Base-by-base conservation (phyloP, 30 jellyfish, hydroid and myxozoan genomes). In the Chrysaora quinquecirrha region DNA sequence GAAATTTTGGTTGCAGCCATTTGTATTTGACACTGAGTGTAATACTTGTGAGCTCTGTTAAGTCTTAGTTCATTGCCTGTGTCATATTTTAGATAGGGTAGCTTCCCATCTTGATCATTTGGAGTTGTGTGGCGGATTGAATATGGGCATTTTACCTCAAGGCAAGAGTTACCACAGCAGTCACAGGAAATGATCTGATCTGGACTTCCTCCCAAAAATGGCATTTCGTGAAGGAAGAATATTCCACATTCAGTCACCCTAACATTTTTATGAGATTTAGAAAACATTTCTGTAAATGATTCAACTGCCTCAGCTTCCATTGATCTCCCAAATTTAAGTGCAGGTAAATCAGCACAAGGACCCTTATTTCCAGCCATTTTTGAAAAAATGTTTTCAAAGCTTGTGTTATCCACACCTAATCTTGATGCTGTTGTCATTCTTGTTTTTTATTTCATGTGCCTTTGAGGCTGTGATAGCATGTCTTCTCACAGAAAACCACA, bases 391-490 rank as follows among this genome's bases (percentile, higher is more conserved):
- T 38, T n/a, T n/a, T n/a, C n/a, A 0, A 80, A 46, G 27, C 49
- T 75, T 31, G 60, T 30, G 11, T 14, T 52, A 43, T 6, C 67
- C 7, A 30, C 75, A 34, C 86, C 88, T 64, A 2, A 47, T 23
- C 65, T 9, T 49, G 64, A 27, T 22, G 27, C 62, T 69, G 73
- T 66, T 32, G 58, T 2, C 74, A 70, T 64, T 47, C 75, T 32
- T 64, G 79, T 61, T 27, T 86, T n/a, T 83, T 7, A 68, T 63
- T 6, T 21, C 49, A 56, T 30, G 75, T 14, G 87, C 81, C 50
- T 84, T 84, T 10, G 89, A 84, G 24, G 95, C 83, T 28, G 83
- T 72, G 6, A 84, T 63, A 3, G 38, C 16, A 23, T 72, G 89
- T 67, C 56, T 70, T 30, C 90, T 43, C 28, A 74, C 58, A 14